Evolutionary conservation across 2,888 invertebrate species (phyloP), one percentile per base, ranked within the genome.

Genomic region (Agrotis ipsilon): DNA sequence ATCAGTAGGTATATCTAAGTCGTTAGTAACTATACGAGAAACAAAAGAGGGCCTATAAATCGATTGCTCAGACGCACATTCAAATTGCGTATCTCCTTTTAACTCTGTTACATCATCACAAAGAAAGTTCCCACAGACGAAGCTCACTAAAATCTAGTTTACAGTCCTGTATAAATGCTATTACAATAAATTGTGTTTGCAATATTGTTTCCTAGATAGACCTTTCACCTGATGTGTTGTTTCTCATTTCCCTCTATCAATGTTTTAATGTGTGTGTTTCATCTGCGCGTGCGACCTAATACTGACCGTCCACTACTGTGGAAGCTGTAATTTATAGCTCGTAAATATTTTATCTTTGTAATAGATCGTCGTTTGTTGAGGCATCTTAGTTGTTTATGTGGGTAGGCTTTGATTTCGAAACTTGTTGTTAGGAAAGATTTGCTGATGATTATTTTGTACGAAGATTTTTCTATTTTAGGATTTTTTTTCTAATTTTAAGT

Each of bases 161-260:
- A 58, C 62, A 57, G 66, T 52, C 57, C 82, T 59, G 64, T 83
- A 71, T 80, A 81, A 78, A 75, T 54, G 69, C 77, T 82, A 85
- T 82, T 77, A 82, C 67, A 86, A 83, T 86, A 86, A 86, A 86
- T 84, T 72, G 70, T 73, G 68, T 58, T 48, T 68, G 77, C 76
- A 83, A 82, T 84, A 85, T 83, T 85, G 80, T 84, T 82, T 82
- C 75, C 78, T 75, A 70, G 69, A 32, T 14, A 60, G 68, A 86
- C 87, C 86, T 86, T 86, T 86, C 87, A 86, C 86, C 86, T 77
- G 59, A 60, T 19, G 66, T 46, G 64, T 64, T 73, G 68, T 83
- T 84, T 75, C 84, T 85, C 84, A 84, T 86, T 86, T 83, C 72
- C 78, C 68, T 75, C 54, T 62, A 80, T 81, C 62, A 72, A 68